Evolutionary conservation across 2,888 invertebrate genomes (phyloP).

Genomic region (Panorpa germanica): DNA sequence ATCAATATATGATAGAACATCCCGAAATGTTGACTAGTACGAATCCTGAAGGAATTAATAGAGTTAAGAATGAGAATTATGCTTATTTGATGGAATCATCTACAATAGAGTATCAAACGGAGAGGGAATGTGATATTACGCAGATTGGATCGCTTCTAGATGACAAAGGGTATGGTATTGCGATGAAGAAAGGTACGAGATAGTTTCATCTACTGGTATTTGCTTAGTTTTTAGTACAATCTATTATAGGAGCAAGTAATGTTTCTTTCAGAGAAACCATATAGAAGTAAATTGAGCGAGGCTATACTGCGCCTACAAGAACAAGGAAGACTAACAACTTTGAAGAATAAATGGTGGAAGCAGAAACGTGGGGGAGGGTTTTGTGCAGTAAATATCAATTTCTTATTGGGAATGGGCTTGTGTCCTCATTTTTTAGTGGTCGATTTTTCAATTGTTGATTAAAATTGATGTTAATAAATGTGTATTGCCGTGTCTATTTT

Average conservation of each 20-base stretch:
- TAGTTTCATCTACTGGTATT: not conserved
- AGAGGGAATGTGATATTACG: slow-evolving; percentile 41
- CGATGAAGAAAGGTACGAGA: slow-evolving; percentile 40
- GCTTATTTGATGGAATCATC: slow-evolving; percentile 68
- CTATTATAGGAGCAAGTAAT: slow-evolving; percentile 1
- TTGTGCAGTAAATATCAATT: slow-evolving; percentile 34
- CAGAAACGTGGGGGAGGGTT: slow-evolving; percentile 59
- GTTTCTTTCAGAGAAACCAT: slow-evolving; percentile 23
- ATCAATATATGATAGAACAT: slow-evolving; percentile 52
- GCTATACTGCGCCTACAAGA: slow-evolving; percentile 76
- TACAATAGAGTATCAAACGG: slow-evolving; percentile 51
- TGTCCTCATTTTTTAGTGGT: not conserved
- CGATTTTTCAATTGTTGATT: not conserved
- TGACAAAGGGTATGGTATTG: slow-evolving; percentile 57
- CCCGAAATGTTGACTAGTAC: slow-evolving; percentile 29
- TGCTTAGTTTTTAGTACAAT: slow-evolving; percentile 6
- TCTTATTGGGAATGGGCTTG: slow-evolving; percentile 3
- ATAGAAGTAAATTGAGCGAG: slow-evolving; percentile 56
- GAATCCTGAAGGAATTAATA: slow-evolving; percentile 35
- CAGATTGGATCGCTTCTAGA: slow-evolving; percentile 42
- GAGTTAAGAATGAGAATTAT: slow-evolving; percentile 32
- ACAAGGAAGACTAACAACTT: slow-evolving; percentile 49
- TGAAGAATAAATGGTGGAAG: slow-evolving; percentile 85
- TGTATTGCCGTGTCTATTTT: too few relatives aligned
- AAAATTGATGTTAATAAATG: too few relatives aligned